Evolutionary conservation across 2,113 vertebrate genomes (phyloP), one percentile per base, ranked within the genome.

Genomic region (Myotis lucifugus): DNA sequence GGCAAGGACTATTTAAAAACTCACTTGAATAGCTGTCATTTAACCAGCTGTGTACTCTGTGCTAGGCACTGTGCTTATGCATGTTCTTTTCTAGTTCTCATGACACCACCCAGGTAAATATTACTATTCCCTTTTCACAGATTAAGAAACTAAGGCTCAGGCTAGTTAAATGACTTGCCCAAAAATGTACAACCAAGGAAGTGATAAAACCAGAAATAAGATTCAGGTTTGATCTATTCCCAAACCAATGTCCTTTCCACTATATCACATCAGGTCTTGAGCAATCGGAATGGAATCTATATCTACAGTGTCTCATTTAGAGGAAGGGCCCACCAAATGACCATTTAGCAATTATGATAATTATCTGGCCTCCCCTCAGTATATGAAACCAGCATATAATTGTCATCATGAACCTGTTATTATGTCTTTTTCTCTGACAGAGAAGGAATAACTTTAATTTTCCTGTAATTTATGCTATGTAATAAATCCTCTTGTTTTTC

Each of bases 401-500:
- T 95, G 48, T 74, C 85, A 91, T 72, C 34, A 61, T 84, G 40
- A 95, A 72, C 34, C 50, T 13, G 8, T 72, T 73, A 76, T 54
- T 64, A 77, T 25, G 14, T 29, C 64, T 76, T 90, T 86, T 92
- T 81, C 56, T 96, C 56, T 85, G 27, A 78, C 64, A 91, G 29
- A 27, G 25, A 40, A 78, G 32, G 37, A 86, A 13, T 54, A 87
- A 59, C 27, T 83, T 94, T 27, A n/a, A 88, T 88, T 85, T 92
- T 92, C 27, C 73, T 74, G 56, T 34, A 93, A 94, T 92, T 83
- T 88, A 56, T 73, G 29, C 54, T 84, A 54, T 67, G 13, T 82
- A 77, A 96, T 85, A 90, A 94, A 85, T 64, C 91, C n/a, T 95
- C 32, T 70, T 66, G 37, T 32, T 94, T 76, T 85, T 76, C 86